Percentiles rank a stretch among this genome's conserved stretches.
Evolutionary conservation across 2,888 invertebrate genomes (phyloP).

Genomic region (Lasioglossum malachurum): DNA sequence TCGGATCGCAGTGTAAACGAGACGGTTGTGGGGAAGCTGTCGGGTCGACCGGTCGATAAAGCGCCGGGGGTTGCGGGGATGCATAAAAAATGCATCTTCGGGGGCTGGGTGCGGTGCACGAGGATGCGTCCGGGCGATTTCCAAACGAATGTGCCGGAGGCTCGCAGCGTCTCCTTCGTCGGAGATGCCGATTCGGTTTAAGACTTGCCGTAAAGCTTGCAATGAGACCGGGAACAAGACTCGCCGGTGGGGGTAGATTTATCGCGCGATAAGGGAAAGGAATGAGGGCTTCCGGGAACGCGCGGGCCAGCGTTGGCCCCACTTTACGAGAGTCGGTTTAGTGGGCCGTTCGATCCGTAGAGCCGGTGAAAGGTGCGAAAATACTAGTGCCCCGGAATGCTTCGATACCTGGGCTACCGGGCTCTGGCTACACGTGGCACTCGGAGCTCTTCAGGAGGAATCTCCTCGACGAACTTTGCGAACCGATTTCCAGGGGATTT

Average conservation of each 20-base stretch:
- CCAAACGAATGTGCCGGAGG: neutral
- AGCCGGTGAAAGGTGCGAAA: neutral
- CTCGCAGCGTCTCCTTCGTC: neutral
- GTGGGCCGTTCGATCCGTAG: slow-evolving; percentile 3
- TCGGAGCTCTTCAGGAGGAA: neutral
- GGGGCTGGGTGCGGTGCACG: neutral
- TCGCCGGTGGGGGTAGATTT: neutral
- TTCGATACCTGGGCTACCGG: neutral
- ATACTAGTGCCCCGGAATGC: neutral
- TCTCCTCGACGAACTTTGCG: neutral
- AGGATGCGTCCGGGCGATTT: slow-evolving; percentile 5
- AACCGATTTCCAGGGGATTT: slow-evolving; percentile 5
- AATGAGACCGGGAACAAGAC: slow-evolving; percentile 8
- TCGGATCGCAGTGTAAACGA: slow-evolving; percentile 6
- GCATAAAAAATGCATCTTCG: slow-evolving; percentile 1
- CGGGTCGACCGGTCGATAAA: slow-evolving; percentile 2
- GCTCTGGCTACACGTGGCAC: neutral
- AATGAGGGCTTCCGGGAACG: neutral
- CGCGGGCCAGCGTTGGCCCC: neutral
- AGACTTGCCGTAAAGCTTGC: neutral
- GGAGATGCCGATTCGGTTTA: neutral
- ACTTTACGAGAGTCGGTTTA: slow-evolving; percentile 15
- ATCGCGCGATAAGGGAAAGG: slow-evolving; percentile 24
- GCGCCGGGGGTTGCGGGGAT: slow-evolving; percentile 6
- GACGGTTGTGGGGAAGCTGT: neutral